Percentiles rank a stretch among this genome's conserved stretches.
phyloP scores from a whole-genome alignment of 2,888 invertebrate genomes.

The Amblyjoppa proteus region DNA sequence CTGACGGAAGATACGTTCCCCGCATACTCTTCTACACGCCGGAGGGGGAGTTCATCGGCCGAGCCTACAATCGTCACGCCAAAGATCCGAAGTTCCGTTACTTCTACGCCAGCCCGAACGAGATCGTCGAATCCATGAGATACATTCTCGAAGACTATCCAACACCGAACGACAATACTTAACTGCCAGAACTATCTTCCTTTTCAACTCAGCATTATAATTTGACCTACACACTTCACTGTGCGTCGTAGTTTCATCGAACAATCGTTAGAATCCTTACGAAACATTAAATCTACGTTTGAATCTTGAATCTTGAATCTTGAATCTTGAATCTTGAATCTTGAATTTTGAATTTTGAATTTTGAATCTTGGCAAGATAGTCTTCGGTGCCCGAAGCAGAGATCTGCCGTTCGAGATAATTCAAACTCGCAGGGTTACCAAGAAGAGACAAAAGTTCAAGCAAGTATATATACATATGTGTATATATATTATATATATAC shows the following conservation, averaged over 20 bases:
- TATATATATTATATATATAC: not conserved
- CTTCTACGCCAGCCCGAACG: conserved; percentile 86
- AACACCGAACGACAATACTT: not conserved
- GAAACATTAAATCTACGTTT: too few species aligned
- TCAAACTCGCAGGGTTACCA: not conserved
- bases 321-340: not conserved
- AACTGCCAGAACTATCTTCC: not conserved
- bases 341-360: too few species aligned
- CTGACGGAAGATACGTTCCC: conserved; percentile 90
- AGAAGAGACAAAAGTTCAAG: conserved; percentile 5
- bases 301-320: too few species aligned
- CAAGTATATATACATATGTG: not conserved
- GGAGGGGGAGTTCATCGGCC: conserved; percentile 86
- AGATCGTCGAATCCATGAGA: conserved; percentile 86
- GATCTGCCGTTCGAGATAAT: conserved; percentile 1
- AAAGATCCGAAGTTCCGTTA: conserved; percentile 87
- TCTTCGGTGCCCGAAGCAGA: not conserved
- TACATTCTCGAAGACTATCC: conserved; percentile 77
- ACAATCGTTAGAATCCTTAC: too few species aligned
- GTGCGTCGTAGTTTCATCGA: too few species aligned
- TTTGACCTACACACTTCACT: not conserved
- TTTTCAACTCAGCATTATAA: not conserved
- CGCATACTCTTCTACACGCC: conserved; percentile 89
- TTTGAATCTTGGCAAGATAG: not conserved
- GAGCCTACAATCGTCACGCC: conserved; percentile 87